Evolutionary conservation across 2,888 invertebrate genomes (phyloP), one percentile per base, ranked within the genome.

Genomic region (Synergus gifuensis): DNA sequence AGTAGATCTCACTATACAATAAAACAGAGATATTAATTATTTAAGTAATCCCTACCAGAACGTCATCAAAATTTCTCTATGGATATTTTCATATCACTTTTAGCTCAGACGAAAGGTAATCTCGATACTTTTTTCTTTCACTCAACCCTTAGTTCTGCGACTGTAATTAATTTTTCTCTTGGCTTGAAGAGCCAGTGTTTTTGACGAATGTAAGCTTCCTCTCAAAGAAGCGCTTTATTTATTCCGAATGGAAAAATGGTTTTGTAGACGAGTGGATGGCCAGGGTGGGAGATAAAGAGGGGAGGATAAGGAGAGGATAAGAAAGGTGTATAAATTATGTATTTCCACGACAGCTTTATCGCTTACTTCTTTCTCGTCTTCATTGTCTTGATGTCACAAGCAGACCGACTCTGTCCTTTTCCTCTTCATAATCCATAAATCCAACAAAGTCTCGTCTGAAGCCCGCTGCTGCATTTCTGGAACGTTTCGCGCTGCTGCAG

Each of bases 361-460:
- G 87, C 85, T 89, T 84, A 88, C 88, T 88, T 88, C 86, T 89
- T 90, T 88, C 87, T 85, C 87, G 86, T 87, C 87, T 86, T 89
- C 89, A 88, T 90, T 89, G 90, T 90, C 88, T 86, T 86, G 86
- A 88, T 90, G 89, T 90, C 89, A 88, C 87, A 86, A 86, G 80
- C 90, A 90, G 89, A 87, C 86, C 85, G 83, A 79, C 83, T 84
- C 82, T 84, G 78, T 84, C 83, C 86, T 84, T 79, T 86, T 85
- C 84, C 87, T 88, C 88, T 89, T 90, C 87, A 88, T 90, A 88
- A 91, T 91, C 90, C 89, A 89, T 89, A 91, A 90, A 90, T 91
- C 87, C 90, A 88, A 88, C 89, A 90, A 90, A 88, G 90, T 89
- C 88, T 86, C 86, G 85, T 87, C 86, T 85, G 86, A 87, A 86